Conservation (phyloP, 2,888 invertebrate species). For the Cataglyphis albicans region DNA sequence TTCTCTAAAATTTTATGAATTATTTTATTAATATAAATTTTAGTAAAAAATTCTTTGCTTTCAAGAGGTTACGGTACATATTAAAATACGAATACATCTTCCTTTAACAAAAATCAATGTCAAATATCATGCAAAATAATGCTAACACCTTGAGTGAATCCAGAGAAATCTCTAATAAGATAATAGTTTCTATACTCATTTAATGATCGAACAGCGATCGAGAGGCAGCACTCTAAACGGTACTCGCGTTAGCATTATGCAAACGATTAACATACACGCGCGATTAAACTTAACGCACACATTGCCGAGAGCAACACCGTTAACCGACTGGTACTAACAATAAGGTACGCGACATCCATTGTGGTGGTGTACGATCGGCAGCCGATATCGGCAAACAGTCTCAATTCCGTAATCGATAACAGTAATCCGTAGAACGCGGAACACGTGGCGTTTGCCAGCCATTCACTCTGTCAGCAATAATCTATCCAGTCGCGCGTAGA, state of each 20-base stretch:
- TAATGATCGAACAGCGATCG: background rate
- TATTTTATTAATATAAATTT: too few relatives aligned
- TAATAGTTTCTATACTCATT: too few relatives aligned
- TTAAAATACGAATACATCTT: background rate
- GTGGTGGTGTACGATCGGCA: background rate
- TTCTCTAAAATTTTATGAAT: background rate
- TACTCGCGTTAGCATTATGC: conserved; percentile 14
- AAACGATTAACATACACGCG: conserved; percentile 22
- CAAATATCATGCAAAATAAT: background rate
- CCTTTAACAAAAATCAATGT: background rate
- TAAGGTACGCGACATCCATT: background rate
- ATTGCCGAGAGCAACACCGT: background rate
- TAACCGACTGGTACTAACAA: background rate
- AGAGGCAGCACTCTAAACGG: background rate
- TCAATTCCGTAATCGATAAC: conserved; percentile 41
- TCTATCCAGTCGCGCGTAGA: conserved; percentile 40
- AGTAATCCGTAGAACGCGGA: conserved; percentile 34
- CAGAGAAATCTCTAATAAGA: background rate
- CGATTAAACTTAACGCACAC: background rate
- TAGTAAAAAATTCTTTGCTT: background rate
- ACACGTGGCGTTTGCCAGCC: conserved; percentile 45
- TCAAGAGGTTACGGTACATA: background rate
- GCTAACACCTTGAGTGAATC: background rate
- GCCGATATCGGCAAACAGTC: conserved; percentile 37
- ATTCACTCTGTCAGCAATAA: conserved; percentile 53